Evolutionary conservation across 2,113 vertebrate genomes (phyloP).

Genomic region (Anser brachyrhynchus): DNA sequence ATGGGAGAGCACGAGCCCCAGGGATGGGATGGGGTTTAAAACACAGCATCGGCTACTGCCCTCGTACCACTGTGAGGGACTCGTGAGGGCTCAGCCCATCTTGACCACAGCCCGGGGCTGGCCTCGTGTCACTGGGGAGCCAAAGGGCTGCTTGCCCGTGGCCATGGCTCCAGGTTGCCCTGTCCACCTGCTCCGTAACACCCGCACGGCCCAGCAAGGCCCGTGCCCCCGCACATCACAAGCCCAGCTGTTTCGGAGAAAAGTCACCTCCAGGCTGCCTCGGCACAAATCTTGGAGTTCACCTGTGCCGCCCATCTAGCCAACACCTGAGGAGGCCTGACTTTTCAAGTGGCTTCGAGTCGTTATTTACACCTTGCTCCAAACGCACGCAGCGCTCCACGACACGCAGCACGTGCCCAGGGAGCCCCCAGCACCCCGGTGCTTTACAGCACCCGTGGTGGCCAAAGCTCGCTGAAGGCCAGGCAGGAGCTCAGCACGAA

Average conservation of each 20-base stretch:
- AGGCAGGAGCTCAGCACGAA: not conserved
- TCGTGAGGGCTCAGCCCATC: too few relatives aligned
- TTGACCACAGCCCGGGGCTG: not conserved
- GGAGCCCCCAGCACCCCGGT: not conserved
- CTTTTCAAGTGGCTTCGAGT: not conserved
- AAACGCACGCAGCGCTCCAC: not conserved
- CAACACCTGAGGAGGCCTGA: fast-evolving
- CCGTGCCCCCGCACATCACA: fast-evolving
- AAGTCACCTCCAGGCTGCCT: not conserved
- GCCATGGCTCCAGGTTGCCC: not conserved
- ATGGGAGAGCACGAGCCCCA: not conserved
- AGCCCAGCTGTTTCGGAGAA: not conserved
- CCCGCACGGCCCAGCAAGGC: not conserved
- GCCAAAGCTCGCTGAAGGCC: not conserved
- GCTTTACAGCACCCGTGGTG: too few relatives aligned
- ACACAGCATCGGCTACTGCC: not conserved
- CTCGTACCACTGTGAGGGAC: not conserved
- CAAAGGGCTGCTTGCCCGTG: fast-evolving
- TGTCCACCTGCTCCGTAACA: not conserved
- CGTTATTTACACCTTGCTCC: fast-evolving
- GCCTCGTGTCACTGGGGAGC: fast-evolving
- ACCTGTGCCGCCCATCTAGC: not conserved
- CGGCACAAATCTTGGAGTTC: not conserved
- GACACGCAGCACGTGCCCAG: fast-evolving
- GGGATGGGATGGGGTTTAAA: not conserved